Evolutionary conservation across 2,113 vertebrate species (phyloP), one percentile per base, ranked within the genome.

Genomic region (Acanthochromis polyacanthus): DNA sequence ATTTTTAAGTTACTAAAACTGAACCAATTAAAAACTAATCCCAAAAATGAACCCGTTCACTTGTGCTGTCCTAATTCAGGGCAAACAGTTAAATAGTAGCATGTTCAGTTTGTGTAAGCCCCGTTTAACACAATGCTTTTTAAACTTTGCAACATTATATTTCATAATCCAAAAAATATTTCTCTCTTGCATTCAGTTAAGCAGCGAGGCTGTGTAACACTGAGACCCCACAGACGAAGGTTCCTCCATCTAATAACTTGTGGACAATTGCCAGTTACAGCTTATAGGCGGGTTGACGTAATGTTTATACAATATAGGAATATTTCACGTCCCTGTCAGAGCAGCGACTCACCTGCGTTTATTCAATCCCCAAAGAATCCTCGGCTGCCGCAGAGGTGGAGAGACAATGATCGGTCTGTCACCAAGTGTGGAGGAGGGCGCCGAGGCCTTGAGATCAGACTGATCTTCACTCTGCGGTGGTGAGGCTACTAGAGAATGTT

Each of bases 241-340:
- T 80, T 83, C 71, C 79, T 84, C 20, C 46, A 68, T 78, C 69
- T 80, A 88, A 89, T 87, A 88, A 85, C 71, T 85, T 17, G 60
- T 93, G 92, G 89, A 93, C 79, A 84, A 84, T 84, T 93, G 89
- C 90, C 91, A 93, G 90, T 85, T 83, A 28, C 61, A 78, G 84
- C 90, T 92, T 93, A 93, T 86, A 80, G 85, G 60, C 58, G 23
- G 77, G 88, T 50, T 94, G 93, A 94, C 90, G 92, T 92, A 91
- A 94, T 94, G 94, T 94, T 94, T 95, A 80, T 91, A 92, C 91
- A 91, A 93, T 86, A 93, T 89, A 90, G 89, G 89, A 82, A 88
- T 91, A 93, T 91, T 94, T 94, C 87, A 89, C 82, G 82, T 92
- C 75, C 73, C 89, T 95, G 93, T 95, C 92, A 94, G 82, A 88